Base-by-base conservation (phyloP, 2,797 vertebrate genomes). In the Sebastes aleutianus region DNA sequence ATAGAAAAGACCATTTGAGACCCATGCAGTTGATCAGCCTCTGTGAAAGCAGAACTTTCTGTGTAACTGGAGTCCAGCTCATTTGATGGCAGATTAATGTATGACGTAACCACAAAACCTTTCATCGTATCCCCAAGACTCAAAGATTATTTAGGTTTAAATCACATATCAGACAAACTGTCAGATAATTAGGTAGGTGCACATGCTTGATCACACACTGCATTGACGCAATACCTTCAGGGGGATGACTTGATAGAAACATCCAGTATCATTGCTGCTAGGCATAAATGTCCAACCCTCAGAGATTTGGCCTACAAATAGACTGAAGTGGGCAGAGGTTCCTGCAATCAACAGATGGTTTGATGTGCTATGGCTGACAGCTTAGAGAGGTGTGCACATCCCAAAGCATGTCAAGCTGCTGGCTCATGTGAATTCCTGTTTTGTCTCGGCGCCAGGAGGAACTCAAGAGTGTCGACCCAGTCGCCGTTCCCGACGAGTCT, bases 301-400 rank as follows among this genome's bases (percentile, higher is more conserved):
- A 24, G 74, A 85, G 80, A 88, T 80, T 81, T 83, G 65, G 74
- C 78, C 58, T 74, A 39, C 67, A 84, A 83, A 74, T 80, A 73
- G 77, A 77, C 31, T 16, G 61, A 58, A 76, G 85, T 76, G 84
- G 86, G 82, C 86, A 88, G 85, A 84, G 75, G 82, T 90, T 85
- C 78, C 53, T 79, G 50, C 66, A 70, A 76, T 88, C 84, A 94
- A 76, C 95, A 96, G 95, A 95, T 94, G 93, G 93, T 93, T 91
- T 91, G 91, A 93, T 83, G 88, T 88, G 76, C 83, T 57, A 69
- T n/a, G 64, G 84, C 84, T 94, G 95, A 96, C 95, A 96, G 95
- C 94, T 93, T 6, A 67, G 94, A 94, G 94, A 93, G 89, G 88
- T 73, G 79, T 54, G 83, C 80, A 78, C 87, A 74, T 95, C 94